These are phyloP conservation scores for Sebastes itinus DNA, from an alignment of 2,797 vertebrate species.

Conservation along the genomic window DNA sequence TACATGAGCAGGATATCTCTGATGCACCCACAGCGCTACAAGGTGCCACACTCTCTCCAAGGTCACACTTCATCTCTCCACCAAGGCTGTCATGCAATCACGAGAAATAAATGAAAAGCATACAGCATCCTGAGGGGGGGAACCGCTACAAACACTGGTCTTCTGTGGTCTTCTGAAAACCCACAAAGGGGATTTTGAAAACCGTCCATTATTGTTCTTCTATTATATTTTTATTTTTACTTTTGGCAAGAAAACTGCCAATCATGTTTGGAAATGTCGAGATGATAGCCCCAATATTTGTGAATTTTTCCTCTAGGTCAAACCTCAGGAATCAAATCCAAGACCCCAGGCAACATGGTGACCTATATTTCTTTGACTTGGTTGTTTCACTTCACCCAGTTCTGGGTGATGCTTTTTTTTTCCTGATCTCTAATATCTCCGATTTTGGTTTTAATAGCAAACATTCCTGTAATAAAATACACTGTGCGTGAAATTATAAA, in stretches of 20 bases:
- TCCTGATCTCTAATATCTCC: not conserved
- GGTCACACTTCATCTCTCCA: slow-evolving; percentile 66
- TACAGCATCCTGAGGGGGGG: slow-evolving; percentile 39
- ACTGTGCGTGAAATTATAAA: not conserved
- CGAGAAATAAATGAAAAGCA: slow-evolving; percentile 70
- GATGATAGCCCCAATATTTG: not conserved
- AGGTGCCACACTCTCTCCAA: slow-evolving; percentile 65
- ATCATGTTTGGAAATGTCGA: not conserved
- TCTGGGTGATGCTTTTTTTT: not conserved
- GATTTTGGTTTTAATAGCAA: not conserved
- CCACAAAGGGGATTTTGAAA: slow-evolving; percentile 1
- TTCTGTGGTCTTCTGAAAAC: slow-evolving; percentile 18
- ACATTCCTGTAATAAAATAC: not conserved
- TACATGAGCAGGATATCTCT: slow-evolving; percentile 31
- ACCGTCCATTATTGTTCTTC: not conserved
- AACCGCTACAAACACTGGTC: slow-evolving; percentile 34
- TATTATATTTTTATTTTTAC: not conserved
- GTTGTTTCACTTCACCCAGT: slow-evolving; percentile 21
- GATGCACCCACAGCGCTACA: slow-evolving; percentile 39
- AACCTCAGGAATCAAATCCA: slow-evolving; percentile 38
- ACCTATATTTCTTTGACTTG: slow-evolving; percentile 44
- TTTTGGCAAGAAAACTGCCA: not conserved
- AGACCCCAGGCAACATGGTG: slow-evolving; percentile 42
- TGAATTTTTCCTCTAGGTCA: slow-evolving; percentile 42
- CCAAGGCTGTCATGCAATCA: slow-evolving; percentile 70